A percentile compares a stretch with the other conserved stretches of the same genome.
These are phyloP conservation scores for Pantala flavescens DNA, from an alignment of 1,140 invertebrate genomes.

Conservation along the genomic window DNA sequence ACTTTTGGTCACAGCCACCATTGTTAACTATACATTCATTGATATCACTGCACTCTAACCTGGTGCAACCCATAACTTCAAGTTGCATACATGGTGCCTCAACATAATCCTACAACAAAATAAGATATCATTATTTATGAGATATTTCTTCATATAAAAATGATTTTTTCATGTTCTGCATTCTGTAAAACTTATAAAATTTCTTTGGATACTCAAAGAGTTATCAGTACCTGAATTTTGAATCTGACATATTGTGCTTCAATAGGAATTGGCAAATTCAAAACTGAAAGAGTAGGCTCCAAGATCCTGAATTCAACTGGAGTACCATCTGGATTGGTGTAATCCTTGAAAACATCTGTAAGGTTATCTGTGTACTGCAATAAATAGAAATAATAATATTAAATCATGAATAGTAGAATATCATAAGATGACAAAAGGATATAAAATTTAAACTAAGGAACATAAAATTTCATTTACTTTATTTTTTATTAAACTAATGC, in stretches of 20 bases:
- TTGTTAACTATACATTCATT: slow-evolving; percentile 86
- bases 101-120: slow-evolving; percentile 54
- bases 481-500: neutral
- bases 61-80: slow-evolving; percentile 87
- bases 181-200: too few species aligned
- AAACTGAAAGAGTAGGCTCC: slow-evolving; percentile 73
- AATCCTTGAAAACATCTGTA: slow-evolving; percentile 81
- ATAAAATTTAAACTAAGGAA: slow-evolving; percentile 9
- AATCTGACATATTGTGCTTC: slow-evolving; percentile 83
- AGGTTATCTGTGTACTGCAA: slow-evolving; percentile 73
- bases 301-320: slow-evolving; percentile 85
- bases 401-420: neutral
- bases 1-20: slow-evolving; percentile 90
- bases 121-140: neutral
- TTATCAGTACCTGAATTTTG: slow-evolving; percentile 51
- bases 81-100: slow-evolving; percentile 80
- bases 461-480: neutral
- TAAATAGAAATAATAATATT: neutral
- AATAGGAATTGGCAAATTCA: slow-evolving; percentile 82
- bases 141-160: slow-evolving; percentile 13
- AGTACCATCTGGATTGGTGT: slow-evolving; percentile 80
- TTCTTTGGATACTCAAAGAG: slow-evolving; percentile 1
- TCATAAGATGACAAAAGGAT: slow-evolving; percentile 13
- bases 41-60: slow-evolving; percentile 81
- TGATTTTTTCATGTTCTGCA: too few species aligned